A percentile compares a stretch with the other conserved stretches of the same genome.
Evolutionary conservation across 1,140 invertebrate species (phyloP).

Genomic region (Ceratina japonica): DNA sequence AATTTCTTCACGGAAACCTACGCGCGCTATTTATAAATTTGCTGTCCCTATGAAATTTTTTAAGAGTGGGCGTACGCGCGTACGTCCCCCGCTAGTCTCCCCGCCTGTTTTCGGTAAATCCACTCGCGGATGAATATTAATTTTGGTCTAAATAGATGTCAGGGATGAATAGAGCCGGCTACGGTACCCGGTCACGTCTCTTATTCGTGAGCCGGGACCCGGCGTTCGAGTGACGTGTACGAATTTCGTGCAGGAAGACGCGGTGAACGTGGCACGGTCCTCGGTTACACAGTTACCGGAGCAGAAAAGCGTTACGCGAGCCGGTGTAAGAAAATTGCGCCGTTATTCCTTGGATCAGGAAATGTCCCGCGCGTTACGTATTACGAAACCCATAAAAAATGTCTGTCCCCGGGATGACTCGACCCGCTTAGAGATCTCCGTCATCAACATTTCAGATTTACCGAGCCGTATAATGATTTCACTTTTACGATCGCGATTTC

Average conservation of each 20-base stretch:
- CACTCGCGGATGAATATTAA: conserved; percentile 21
- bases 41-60: no score
- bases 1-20: no score
- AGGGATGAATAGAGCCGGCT: conserved; percentile 4
- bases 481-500: neutral
- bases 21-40: no score
- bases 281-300: neutral
- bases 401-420: no score
- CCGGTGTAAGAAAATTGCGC: neutral
- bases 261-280: neutral
- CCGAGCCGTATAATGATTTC: neutral
- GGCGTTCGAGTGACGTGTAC: conserved; percentile 12
- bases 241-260: conserved; percentile 15
- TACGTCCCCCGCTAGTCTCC: no score
- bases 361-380: neutral
- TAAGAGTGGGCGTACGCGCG: no score
- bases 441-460: neutral
- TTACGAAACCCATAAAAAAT: neutral
- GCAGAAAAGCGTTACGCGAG: neutral
- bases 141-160: conserved; percentile 23
- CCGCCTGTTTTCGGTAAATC: neutral
- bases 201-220: conserved; percentile 3
- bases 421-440: no score
- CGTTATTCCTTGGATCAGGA: neutral
- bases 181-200: neutral